Evolutionary conservation across 2,888 invertebrate genomes (phyloP).

Genomic region (Synergus laeviventris): DNA sequence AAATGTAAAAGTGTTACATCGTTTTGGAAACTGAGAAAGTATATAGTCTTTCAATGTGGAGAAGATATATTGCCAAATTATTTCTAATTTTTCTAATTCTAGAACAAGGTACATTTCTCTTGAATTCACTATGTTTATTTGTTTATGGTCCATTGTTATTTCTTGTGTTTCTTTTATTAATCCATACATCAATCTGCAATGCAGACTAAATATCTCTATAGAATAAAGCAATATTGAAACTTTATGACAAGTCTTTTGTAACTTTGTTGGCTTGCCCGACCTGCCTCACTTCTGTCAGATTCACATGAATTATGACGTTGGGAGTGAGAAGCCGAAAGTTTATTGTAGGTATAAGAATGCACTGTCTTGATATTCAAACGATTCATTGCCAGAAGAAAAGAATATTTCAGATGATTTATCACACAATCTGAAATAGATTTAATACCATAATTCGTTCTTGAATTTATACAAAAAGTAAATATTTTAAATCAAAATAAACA

Average conservation of each 20-base stretch:
- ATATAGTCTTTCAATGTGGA: too few relatives aligned
- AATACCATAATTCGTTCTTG: slow-evolving; percentile 5
- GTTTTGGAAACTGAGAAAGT: background rate
- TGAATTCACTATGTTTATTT: too few relatives aligned
- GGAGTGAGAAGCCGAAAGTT: slow-evolving; percentile 24
- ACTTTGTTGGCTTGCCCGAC: slow-evolving; percentile 60
- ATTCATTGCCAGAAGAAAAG: slow-evolving; percentile 29
- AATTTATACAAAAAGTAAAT: background rate
- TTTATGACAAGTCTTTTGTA: slow-evolving; percentile 45
- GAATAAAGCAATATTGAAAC: background rate
- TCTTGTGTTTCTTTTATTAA: too few relatives aligned
- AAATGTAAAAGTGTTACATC: background rate
- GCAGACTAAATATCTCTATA: background rate
- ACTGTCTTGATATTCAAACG: slow-evolving; percentile 26
- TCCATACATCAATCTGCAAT: background rate
- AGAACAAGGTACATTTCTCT: background rate
- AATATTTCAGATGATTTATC: slow-evolving; percentile 25
- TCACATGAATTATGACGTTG: slow-evolving; percentile 58
- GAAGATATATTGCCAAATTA: background rate
- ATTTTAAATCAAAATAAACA: background rate
- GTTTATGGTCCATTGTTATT: too few relatives aligned
- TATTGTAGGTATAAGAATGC: slow-evolving; percentile 28
- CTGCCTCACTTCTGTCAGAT: slow-evolving; percentile 63
- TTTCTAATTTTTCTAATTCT: too few relatives aligned
- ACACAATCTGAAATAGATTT: background rate